These are phyloP conservation scores for Andricus grossulariae DNA, from an alignment of 1,140 invertebrate genomes.

Conservation along the genomic window DNA sequence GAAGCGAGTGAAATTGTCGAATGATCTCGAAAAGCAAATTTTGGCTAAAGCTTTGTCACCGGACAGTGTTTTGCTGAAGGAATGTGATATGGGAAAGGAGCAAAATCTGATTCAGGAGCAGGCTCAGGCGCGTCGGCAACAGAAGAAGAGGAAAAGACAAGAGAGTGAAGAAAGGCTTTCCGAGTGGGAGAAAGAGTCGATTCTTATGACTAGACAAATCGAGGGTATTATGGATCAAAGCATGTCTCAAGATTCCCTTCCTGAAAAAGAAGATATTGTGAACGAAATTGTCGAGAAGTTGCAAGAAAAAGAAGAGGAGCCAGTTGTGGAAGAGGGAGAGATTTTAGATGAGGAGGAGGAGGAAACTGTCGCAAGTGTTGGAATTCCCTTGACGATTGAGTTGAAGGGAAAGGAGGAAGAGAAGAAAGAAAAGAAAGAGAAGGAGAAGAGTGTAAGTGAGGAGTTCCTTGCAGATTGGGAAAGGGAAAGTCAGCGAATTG, in stretches of 20 bases:
- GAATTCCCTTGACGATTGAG: slow-evolving; percentile 32
- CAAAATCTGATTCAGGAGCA: slow-evolving; percentile 5
- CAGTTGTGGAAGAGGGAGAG: neutral
- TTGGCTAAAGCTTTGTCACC: neutral
- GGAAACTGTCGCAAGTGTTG: slow-evolving; percentile 29
- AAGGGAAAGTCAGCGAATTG: slow-evolving; percentile 36
- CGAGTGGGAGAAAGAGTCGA: slow-evolving; percentile 58
- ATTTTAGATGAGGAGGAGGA: slow-evolving; percentile 33
- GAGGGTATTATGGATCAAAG: neutral
- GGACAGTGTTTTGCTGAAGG: slow-evolving; percentile 1
- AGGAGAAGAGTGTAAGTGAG: slow-evolving; percentile 41
- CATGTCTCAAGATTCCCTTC: neutral
- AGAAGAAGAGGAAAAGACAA: slow-evolving; percentile 35
- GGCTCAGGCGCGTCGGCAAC: neutral
- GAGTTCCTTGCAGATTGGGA: slow-evolving; percentile 38
- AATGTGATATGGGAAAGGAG: neutral
- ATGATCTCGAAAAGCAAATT: slow-evolving; percentile 6
- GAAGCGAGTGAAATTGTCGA: neutral
- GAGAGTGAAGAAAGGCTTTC: slow-evolving; percentile 40
- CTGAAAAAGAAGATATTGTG: slow-evolving; percentile 32
- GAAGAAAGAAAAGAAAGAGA: slow-evolving; percentile 44
- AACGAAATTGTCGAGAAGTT: slow-evolving; percentile 13
- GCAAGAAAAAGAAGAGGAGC: slow-evolving; percentile 35
- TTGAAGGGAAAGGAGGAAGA: slow-evolving; percentile 46
- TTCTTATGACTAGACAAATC: slow-evolving; percentile 37